Conservation (phyloP, 2,888 invertebrate genomes). For the Spilarctia lutea region DNA sequence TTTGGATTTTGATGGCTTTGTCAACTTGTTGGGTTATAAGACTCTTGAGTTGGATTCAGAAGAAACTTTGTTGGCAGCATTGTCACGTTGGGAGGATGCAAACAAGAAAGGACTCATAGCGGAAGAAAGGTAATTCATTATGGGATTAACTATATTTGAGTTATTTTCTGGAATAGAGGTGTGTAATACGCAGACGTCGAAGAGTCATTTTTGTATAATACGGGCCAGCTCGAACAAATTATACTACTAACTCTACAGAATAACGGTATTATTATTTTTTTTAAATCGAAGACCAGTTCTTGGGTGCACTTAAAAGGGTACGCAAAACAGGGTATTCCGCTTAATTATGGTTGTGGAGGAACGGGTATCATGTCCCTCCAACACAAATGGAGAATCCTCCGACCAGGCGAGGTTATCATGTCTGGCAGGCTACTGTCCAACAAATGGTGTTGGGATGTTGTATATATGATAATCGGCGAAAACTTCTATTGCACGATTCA, state of each 20-base stretch:
- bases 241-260: not conserved
- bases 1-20: conserved; percentile 88
- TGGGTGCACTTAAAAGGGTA: too few relatives aligned
- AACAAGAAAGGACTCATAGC: conserved; percentile 88
- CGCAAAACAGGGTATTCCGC: too few relatives aligned
- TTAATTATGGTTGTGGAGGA: too few relatives aligned
- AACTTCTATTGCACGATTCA: too few relatives aligned
- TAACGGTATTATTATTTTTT: not conserved
- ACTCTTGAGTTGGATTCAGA: conserved; percentile 88
- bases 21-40: conserved; percentile 87
- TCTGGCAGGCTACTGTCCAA: too few relatives aligned
- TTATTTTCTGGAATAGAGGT: not conserved
- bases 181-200: not conserved
- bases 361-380: too few relatives aligned
- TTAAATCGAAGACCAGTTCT: not conserved
- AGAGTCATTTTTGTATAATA: not conserved
- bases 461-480: too few relatives aligned
- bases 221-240: not conserved
- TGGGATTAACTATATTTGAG: too few relatives aligned
- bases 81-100: conserved; percentile 88
- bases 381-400: too few relatives aligned
- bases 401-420: too few relatives aligned
- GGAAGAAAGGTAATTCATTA: conserved; percentile 86
- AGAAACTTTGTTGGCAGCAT: conserved; percentile 87
- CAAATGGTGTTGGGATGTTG: too few relatives aligned